Base-by-base conservation (phyloP, 2,888 invertebrate species). In the Brenthis daphne region DNA sequence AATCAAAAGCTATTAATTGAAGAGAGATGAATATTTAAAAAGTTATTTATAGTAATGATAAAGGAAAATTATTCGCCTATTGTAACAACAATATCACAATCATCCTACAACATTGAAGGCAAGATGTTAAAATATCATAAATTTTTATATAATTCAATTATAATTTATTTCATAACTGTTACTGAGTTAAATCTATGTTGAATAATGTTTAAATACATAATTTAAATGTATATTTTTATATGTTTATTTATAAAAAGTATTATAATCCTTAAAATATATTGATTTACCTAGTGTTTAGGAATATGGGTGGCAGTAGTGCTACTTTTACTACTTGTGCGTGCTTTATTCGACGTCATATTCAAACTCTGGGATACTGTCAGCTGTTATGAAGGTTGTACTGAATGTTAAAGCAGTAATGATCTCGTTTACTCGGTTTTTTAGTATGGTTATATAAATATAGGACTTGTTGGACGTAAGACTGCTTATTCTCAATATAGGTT, bases 171-270 rank as follows among this genome's bases (percentile, higher is more conserved):
- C 78, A 82, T 81, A 82, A 81, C 82, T 86, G 86, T 89, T 89
- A 83, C 79, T 88, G 81, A 87, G 84, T 87, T 87, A 80, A 87
- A 82, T 83, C 82, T 87, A 82, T 87, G 87, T 88, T 90, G 83
- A 86, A 83, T 89, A 85, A 88, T 89, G 82, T 88, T 87, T 83
- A 85, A 85, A 83, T 80, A 84, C 82, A 85, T 87, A 84, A 85
- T 88, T 83, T 82, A 82, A 88, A 89, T 86, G 86, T 89, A 89
- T 89, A 90, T 90, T 90, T 90, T 89, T 89, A 89, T 90, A 90
- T 86, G 80, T 87, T 89, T 87, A 87, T 90, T 90, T 89, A 86
- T 87, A 80, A 82, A 82, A 88, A 88, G 85, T 88, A 89, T 89
- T 86, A 85, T 83, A 82, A 82, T 81, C 75, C 80, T 78, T 83